These are phyloP conservation scores for Homarus gammarus DNA, from an alignment of 2,888 invertebrate genomes.

Conservation along the genomic window DNA sequence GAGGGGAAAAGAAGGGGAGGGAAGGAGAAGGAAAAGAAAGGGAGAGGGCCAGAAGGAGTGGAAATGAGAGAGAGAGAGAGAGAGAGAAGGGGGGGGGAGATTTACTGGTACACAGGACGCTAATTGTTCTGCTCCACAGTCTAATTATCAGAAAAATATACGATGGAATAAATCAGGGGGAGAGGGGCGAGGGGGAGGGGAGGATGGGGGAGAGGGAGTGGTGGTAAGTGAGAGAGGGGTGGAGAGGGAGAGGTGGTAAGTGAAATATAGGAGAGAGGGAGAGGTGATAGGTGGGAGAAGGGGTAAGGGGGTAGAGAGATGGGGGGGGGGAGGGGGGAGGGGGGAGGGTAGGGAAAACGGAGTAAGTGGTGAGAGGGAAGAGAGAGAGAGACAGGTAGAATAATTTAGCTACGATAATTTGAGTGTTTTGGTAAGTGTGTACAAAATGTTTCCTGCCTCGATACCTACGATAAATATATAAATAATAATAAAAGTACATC, in stretches of 20 bases:
- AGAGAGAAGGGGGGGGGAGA: conserved; percentile 1
- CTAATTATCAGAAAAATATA: conserved; percentile 52
- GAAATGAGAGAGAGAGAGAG: not conserved
- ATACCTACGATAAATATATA: too few species aligned
- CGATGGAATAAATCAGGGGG: conserved; percentile 37
- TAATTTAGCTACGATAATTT: too few species aligned
- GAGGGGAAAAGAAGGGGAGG: not conserved
- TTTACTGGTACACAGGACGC: conserved; percentile 26
- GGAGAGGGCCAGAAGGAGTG: too few species aligned
- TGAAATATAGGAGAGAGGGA: not conserved
- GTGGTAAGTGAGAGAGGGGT: conserved; percentile 1
- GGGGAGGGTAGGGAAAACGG: not conserved
- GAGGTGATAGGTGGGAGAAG: not conserved
- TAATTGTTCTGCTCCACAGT: conserved; percentile 34
- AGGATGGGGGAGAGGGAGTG: not conserved
- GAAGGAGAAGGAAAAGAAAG: not conserved
- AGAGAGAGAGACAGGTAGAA: not conserved
- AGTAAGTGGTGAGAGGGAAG: not conserved
- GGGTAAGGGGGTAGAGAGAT: not conserved
- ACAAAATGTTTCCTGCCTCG: too few species aligned
- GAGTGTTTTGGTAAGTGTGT: too few species aligned
- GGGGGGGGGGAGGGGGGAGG: not conserved
- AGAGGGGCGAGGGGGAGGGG: not conserved
- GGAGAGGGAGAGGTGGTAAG: not conserved
- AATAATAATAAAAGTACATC: too few species aligned